phyloP scores from a whole-genome alignment of 2,113 vertebrate species.

The Micromys minutus region DNA sequence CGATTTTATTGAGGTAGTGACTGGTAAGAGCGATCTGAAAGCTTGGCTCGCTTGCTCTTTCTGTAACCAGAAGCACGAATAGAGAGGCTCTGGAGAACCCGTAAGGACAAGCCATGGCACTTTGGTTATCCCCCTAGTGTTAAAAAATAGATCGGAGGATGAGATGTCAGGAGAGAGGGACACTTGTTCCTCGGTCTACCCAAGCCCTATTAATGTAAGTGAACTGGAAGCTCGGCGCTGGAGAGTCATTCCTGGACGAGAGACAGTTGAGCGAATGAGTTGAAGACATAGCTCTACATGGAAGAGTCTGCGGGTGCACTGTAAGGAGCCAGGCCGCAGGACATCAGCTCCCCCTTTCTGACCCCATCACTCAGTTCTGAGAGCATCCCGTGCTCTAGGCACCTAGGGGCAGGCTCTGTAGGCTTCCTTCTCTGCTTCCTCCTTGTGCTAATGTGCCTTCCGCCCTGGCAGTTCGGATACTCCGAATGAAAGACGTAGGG shows the following conservation, averaged over 20 bases:
- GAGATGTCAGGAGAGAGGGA: not conserved
- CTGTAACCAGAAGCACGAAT: not conserved
- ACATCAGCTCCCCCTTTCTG: not conserved
- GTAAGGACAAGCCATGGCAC: not conserved
- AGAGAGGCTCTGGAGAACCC: not conserved
- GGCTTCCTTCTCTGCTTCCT: not conserved
- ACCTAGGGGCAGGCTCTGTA: not conserved
- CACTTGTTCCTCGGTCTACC: not conserved
- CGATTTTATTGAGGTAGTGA: not conserved
- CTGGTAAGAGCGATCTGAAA: not conserved
- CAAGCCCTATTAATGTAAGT: no score
- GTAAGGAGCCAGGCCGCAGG: not conserved
- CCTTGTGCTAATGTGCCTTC: no score
- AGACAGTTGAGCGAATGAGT: not conserved
- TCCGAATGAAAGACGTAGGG: not conserved
- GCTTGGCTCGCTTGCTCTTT: not conserved
- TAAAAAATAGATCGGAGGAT: not conserved
- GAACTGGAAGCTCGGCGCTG: not conserved
- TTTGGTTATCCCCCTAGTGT: not conserved
- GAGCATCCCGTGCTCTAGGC: not conserved
- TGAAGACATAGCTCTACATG: fast-evolving
- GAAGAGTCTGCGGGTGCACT: not conserved
- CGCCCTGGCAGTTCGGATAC: not conserved
- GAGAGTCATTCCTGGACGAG: not conserved
- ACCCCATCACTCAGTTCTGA: not conserved